These are phyloP conservation scores for Conus canariensis DNA, from an alignment of 2,888 invertebrate species.

Conservation along the genomic window DNA sequence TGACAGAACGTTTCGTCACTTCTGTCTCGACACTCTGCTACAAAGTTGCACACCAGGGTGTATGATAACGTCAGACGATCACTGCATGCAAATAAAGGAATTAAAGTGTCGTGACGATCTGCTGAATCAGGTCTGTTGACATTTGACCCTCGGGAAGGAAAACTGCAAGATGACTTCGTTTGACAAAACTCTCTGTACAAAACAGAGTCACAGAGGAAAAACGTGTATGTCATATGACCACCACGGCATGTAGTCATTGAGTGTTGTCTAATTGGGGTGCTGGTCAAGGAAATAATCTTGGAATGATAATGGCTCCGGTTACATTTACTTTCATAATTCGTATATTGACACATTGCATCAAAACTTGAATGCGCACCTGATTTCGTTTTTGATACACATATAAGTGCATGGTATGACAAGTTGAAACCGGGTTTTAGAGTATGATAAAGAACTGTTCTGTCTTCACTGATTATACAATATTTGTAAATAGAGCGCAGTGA, in stretches of 20 bases:
- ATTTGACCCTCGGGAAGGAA: neutral
- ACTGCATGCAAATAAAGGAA: neutral
- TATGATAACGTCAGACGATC: neutral
- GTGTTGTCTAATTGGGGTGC: neutral
- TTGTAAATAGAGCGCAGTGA: neutral
- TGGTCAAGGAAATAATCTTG: neutral
- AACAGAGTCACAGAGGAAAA: neutral
- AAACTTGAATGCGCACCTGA: neutral
- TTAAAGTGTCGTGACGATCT: too few relatives aligned
- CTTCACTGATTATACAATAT: neutral
- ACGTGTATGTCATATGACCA: neutral
- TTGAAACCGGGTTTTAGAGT: neutral
- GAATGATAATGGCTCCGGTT: neutral
- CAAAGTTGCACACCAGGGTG: neutral
- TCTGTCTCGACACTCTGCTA: neutral
- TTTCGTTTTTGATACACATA: neutral
- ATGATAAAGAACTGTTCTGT: neutral
- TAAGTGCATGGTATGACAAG: neutral
- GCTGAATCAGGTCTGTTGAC: neutral
- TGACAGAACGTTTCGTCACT: constrained; percentile 1
- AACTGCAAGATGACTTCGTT: too few relatives aligned
- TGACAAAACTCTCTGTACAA: neutral
- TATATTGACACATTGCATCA: neutral
- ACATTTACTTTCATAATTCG: neutral
- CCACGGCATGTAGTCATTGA: neutral